These are phyloP conservation scores for Seriola dumerili DNA, from an alignment of 2,113 vertebrate species.

Conservation along the genomic window DNA sequence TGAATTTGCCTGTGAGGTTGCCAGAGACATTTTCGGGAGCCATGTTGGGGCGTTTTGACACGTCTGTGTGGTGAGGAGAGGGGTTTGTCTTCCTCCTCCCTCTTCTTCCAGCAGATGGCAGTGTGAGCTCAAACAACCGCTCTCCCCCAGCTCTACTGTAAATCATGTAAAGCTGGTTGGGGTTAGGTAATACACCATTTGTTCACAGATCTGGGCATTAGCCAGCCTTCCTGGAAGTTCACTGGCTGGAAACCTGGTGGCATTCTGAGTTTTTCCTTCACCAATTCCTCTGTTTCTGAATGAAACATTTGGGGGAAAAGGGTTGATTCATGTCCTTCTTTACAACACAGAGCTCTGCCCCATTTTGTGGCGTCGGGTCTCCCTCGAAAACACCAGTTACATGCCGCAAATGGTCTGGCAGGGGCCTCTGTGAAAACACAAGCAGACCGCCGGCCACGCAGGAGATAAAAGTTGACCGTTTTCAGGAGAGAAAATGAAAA, in stretches of 20 bases:
- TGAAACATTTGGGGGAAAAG: background rate
- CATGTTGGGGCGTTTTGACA: slow-evolving; percentile 55
- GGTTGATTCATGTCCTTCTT: slow-evolving; percentile 26
- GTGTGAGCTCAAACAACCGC: slow-evolving; percentile 32
- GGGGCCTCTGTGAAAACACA: slow-evolving; percentile 17
- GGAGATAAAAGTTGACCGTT: background rate
- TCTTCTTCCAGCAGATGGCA: slow-evolving; percentile 62
- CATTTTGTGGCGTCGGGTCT: slow-evolving; percentile 58
- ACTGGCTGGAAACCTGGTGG: slow-evolving; percentile 21
- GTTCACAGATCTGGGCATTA: slow-evolving; percentile 65
- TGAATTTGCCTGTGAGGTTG: background rate
- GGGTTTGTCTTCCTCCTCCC: background rate
- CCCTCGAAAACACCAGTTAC: slow-evolving; percentile 57
- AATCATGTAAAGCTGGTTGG: slow-evolving; percentile 63
- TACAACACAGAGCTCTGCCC: slow-evolving; percentile 12
- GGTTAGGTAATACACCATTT: slow-evolving; percentile 69
- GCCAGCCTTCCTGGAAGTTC: slow-evolving; percentile 59
- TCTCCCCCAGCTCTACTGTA: slow-evolving; percentile 51
- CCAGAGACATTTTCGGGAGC: slow-evolving; percentile 34
- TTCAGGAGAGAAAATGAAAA: background rate
- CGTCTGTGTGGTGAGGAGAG: background rate
- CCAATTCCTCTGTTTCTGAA: background rate
- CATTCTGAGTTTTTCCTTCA: background rate
- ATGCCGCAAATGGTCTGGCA: slow-evolving; percentile 42
- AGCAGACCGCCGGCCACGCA: slow-evolving; percentile 7